Conservation (phyloP, 2,888 invertebrate species). For the Eristalis intricaria region DNA sequence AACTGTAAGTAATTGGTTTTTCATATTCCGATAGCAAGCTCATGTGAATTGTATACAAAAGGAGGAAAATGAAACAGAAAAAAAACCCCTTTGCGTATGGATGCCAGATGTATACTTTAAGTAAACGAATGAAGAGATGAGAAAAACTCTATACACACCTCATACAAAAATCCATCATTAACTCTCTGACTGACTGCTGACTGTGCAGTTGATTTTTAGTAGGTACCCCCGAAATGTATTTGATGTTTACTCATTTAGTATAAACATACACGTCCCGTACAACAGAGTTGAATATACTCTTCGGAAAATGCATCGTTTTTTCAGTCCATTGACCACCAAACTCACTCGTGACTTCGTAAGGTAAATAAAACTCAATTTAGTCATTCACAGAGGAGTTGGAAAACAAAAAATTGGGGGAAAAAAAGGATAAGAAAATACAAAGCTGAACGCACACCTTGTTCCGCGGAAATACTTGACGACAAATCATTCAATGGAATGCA, state of each 20-base stretch:
- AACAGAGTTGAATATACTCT: constrained; percentile 6
- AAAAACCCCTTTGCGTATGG: constrained; percentile 3
- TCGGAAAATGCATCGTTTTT: constrained; percentile 3
- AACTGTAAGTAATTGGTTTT: too few species aligned
- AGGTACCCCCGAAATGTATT: background rate
- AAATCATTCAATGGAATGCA: too few species aligned
- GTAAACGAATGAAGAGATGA: too few species aligned
- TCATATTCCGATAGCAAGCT: too few species aligned
- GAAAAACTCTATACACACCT: background rate
- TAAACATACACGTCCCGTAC: background rate
- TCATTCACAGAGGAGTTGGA: too few species aligned
- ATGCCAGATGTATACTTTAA: constrained; percentile 35
- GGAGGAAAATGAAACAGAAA: background rate
- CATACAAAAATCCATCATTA: constrained; percentile 7
- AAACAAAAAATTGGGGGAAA: too few species aligned
- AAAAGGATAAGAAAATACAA: too few species aligned
- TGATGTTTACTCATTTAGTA: constrained; percentile 9
- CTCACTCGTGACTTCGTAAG: background rate
- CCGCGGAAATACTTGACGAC: too few species aligned
- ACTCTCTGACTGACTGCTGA: background rate
- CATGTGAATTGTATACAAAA: too few species aligned
- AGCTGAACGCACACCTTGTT: too few species aligned
- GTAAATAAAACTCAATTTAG: too few species aligned
- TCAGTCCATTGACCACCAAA: constrained; percentile 34
- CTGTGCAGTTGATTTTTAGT: background rate